Evolutionary conservation across 2,888 invertebrate species (phyloP).

Genomic region (Himalopsyche japonica): DNA sequence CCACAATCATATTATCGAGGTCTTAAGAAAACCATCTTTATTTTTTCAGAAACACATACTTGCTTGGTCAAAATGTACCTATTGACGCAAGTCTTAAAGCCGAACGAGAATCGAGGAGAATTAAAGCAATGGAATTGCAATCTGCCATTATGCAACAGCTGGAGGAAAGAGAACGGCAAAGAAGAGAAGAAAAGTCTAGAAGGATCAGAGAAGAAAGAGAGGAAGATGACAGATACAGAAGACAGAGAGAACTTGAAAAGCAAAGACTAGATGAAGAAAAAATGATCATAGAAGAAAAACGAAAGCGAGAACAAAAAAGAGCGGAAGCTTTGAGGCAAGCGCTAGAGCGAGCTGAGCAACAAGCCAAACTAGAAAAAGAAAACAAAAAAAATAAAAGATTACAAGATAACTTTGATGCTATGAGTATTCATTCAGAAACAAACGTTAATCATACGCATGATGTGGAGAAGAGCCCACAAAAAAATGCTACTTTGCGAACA

Average conservation of each 20-base stretch:
- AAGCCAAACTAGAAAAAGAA: constrained; percentile 70
- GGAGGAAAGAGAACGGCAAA: constrained; percentile 76
- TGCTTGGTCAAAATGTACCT: constrained; percentile 85
- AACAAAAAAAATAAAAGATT: constrained; percentile 50
- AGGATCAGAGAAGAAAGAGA: constrained; percentile 76
- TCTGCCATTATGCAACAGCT: constrained; percentile 83
- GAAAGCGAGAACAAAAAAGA: constrained; percentile 72
- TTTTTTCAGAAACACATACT: constrained; percentile 48
- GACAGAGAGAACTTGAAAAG: constrained; percentile 73
- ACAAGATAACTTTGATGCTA: constrained; percentile 37
- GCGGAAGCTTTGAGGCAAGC: constrained; percentile 77
- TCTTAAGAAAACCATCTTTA: neutral
- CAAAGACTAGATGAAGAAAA: constrained; percentile 74
- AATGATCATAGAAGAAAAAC: constrained; percentile 65
- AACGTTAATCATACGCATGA: constrained; percentile 33
- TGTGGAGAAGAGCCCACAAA: constrained; percentile 17
- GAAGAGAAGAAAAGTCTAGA: constrained; percentile 76
- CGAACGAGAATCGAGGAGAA: constrained; percentile 79
- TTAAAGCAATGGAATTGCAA: constrained; percentile 85
- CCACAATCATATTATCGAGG: neutral
- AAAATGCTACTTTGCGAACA: constrained; percentile 15
- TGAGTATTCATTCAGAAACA: constrained; percentile 33
- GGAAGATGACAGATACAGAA: constrained; percentile 76
- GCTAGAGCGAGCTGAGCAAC: constrained; percentile 75
- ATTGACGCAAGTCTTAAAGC: constrained; percentile 78